Base-by-base conservation (phyloP, 2,113 vertebrate genomes). In the Tamias sibiricus region DNA sequence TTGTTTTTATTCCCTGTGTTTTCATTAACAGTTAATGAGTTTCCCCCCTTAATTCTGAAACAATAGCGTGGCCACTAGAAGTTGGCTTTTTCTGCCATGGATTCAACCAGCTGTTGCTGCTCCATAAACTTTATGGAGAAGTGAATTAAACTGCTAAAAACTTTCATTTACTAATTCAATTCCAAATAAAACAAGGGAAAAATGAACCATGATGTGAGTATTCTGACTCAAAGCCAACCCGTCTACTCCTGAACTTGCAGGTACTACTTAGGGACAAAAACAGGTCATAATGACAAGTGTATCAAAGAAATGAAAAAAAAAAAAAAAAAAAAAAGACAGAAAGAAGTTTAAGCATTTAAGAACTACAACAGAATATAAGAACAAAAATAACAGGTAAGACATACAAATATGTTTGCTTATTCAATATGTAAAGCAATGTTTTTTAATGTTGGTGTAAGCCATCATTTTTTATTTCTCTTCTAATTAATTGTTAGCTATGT, bases 1-100 rank as follows among this genome's bases (percentile, higher is more conserved):
- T 98, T 98, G 97, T 96, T 98, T 98, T 98, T 98, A 98, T 98
- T 98, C 98, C 98, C 98, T 93, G 92, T 84, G 96, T 98, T 98
- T 98, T 98, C 98, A 98, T 98, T 98, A 98, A 98, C 97, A 91
- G 96, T 97, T 98, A 99, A 98, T 98, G 98, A 98, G 97, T 93
- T 97, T 97, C 64, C 95, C 88, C 94, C 91, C 95, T 97, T 95
- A 94, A 96, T 97, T 98, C 97, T 94, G 95, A 97, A 97, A 98
- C 98, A 98, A 98, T 98, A 94, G 98, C 91, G 91, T 97, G 97
- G 98, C 97, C 98, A 97, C 97, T 98, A 95, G 79, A 98, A 98
- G 95, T 97, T 92, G 94, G 17, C 19, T 94, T 97, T 97, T 96
- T 93, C 83, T 97, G 96, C 96, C 94, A 97, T 80, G 88, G 97